These are phyloP conservation scores for Motacilla tschutschensis DNA, from an alignment of 2,113 vertebrate genomes.

Conservation along the genomic window DNA sequence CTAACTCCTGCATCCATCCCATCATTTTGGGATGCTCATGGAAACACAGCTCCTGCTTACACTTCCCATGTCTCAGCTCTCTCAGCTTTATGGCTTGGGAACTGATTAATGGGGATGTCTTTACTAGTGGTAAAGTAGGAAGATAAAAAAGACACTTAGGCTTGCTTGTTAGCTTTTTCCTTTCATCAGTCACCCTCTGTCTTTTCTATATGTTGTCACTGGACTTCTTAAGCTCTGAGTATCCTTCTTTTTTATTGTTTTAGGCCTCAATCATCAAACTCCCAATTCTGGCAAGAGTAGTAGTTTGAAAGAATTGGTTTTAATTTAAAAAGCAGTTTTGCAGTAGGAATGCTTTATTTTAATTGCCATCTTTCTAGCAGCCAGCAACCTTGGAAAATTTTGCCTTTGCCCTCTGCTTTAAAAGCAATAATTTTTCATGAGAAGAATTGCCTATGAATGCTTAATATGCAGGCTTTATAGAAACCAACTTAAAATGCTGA, in stretches of 20 bases:
- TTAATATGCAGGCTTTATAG: neutral
- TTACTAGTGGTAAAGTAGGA: neutral
- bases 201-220: neutral
- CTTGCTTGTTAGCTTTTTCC: neutral
- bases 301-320: neutral
- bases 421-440: neutral
- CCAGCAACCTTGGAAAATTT: neutral
- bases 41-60: neutral
- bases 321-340: neutral
- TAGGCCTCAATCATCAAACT: neutral
- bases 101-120: neutral
- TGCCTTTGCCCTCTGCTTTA: neutral
- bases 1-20: neutral
- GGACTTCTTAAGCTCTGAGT: neutral
- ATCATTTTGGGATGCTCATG: neutral
- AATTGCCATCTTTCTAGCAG: neutral
- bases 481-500: slow-evolving; percentile 11
- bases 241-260: neutral
- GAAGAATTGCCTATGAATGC: neutral
- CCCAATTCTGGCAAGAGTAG: neutral
- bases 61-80: neutral
- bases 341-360: neutral
- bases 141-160: neutral
- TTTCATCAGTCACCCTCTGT: neutral
- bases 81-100: neutral